A percentile compares a stretch with the other conserved stretches of the same genome.
phyloP scores from a whole-genome alignment of 2,888 invertebrate genomes.

The Melinaea menophilus region DNA sequence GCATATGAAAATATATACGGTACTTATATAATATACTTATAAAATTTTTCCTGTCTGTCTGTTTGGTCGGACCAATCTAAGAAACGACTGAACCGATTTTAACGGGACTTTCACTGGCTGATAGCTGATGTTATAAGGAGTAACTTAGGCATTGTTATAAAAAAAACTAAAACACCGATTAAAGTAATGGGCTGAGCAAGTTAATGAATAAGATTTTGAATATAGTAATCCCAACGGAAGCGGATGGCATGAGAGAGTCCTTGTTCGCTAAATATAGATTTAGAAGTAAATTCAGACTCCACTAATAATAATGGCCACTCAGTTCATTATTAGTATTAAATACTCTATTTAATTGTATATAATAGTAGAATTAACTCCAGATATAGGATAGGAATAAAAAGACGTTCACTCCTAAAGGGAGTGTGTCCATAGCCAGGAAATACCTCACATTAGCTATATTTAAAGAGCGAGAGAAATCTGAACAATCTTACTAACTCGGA shows the following conservation, averaged over 20 bases:
- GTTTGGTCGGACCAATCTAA: too few relatives aligned
- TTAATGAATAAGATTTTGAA: slow-evolving; percentile 21
- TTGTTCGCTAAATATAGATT: slow-evolving; percentile 72
- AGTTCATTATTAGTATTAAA: slow-evolving; percentile 8
- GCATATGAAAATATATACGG: too few relatives aligned
- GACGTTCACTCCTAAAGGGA: slow-evolving; percentile 10
- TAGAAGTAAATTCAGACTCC: slow-evolving; percentile 25
- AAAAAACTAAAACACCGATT: too few relatives aligned
- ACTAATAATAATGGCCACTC: slow-evolving; percentile 9
- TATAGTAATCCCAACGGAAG: slow-evolving; percentile 54
- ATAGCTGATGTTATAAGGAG: too few relatives aligned
- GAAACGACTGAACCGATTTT: too few relatives aligned
- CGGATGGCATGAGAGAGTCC: slow-evolving; percentile 60
- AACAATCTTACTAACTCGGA: slow-evolving; percentile 20
- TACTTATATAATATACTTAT: too few relatives aligned
- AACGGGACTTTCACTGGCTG: too few relatives aligned
- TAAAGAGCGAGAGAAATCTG: slow-evolving; percentile 28
- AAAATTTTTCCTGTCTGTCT: too few relatives aligned
- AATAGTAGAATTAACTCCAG: not conserved
- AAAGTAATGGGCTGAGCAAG: not conserved
- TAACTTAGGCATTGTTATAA: too few relatives aligned
- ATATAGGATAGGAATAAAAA: slow-evolving; percentile 5
- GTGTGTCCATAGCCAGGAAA: slow-evolving; percentile 53
- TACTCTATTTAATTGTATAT: slow-evolving; percentile 4
- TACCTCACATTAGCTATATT: slow-evolving; percentile 53